Conservation (phyloP, 92 coral and sea anemone genomes). For the Ricordea florida region DNA sequence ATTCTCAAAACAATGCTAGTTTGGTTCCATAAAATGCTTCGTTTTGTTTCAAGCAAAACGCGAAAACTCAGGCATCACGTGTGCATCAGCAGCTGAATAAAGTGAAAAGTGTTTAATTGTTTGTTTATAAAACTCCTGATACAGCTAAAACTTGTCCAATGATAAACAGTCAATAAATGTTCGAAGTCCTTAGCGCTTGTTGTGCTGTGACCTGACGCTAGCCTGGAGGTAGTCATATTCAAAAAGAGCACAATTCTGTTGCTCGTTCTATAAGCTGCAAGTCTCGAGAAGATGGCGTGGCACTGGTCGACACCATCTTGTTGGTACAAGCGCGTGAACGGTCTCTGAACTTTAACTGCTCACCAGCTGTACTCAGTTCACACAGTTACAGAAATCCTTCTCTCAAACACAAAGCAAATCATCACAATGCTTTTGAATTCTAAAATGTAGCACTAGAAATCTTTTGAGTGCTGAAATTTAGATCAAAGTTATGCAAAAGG, state of each 20-base stretch:
- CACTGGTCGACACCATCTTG: conserved; percentile 14
- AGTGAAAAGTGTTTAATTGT: neutral
- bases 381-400: neutral
- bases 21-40: conserved; percentile 7
- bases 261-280: neutral
- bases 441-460: neutral
- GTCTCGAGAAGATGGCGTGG: conserved; percentile 11
- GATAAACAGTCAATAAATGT: neutral
- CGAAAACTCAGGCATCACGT: neutral
- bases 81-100: neutral
- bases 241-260: neutral
- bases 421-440: neutral
- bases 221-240: neutral
- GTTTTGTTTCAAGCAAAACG: conserved; percentile 10
- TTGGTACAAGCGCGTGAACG: conserved; percentile 4
- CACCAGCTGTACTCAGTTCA: conserved; percentile 7
- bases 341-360: conserved; percentile 8
- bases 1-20: conserved; percentile 12
- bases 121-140: neutral
- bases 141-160: neutral
- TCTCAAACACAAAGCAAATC: conserved; percentile 10
- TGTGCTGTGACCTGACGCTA: too few species aligned
- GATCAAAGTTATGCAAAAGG: neutral
- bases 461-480: conserved; percentile 11
- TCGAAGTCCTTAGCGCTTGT: conserved; percentile 1